These are phyloP conservation scores for Notospermus geniculatus DNA, from an alignment of 1,140 invertebrate species.

Conservation along the genomic window DNA sequence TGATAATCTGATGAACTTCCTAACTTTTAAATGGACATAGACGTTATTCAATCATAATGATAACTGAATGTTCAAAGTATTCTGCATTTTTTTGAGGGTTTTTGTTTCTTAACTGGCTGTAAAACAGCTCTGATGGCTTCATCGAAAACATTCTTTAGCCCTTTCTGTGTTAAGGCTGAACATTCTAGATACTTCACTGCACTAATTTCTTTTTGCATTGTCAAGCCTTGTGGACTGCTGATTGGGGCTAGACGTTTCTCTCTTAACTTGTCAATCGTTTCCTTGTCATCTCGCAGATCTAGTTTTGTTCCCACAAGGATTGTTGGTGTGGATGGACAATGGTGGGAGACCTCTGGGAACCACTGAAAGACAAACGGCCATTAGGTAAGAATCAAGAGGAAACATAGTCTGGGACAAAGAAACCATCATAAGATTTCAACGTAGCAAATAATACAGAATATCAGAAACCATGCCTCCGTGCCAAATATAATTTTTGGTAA, in stretches of 20 bases:
- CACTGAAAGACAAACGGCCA: slow-evolving; percentile 26
- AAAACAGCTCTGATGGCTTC: slow-evolving; percentile 55
- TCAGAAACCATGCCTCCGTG: too few species aligned
- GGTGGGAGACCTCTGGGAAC: slow-evolving; percentile 58
- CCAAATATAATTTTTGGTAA: too few species aligned
- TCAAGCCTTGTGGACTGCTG: slow-evolving; percentile 87
- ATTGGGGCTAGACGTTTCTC: slow-evolving; percentile 91
- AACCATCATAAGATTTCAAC: too few species aligned
- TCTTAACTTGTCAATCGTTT: slow-evolving; percentile 91
- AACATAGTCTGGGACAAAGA: too few species aligned
- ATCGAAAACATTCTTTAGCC: slow-evolving; percentile 56
- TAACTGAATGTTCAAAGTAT: not conserved
- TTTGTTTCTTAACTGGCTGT: not conserved
- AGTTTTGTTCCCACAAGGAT: slow-evolving; percentile 61
- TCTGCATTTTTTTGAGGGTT: not conserved
- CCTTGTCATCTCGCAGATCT: slow-evolving; percentile 92
- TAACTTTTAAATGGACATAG: too few species aligned
- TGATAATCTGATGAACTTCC: too few species aligned
- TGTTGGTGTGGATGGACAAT: slow-evolving; percentile 59
- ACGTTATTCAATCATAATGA: too few species aligned
- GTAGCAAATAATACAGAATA: too few species aligned
- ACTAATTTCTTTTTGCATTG: slow-evolving; percentile 97
- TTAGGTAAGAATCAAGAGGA: too few species aligned
- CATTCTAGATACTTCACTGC: slow-evolving; percentile 40
- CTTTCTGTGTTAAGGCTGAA: slow-evolving; percentile 57